These are phyloP conservation scores for Nebria ingens DNA, from an alignment of 1,140 invertebrate species.

Conservation along the genomic window DNA sequence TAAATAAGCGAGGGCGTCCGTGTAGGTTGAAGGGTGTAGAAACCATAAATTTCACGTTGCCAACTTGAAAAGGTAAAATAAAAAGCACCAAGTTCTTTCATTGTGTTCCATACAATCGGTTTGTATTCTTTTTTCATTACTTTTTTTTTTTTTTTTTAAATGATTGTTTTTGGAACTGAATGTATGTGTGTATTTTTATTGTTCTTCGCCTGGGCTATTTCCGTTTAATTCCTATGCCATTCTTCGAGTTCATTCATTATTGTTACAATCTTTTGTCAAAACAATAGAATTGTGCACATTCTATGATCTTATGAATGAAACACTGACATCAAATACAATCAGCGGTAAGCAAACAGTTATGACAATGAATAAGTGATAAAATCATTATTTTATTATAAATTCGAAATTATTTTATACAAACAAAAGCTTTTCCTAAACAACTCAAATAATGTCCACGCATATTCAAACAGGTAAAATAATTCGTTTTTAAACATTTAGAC, in stretches of 20 bases:
- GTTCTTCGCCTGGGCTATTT: too few relatives aligned
- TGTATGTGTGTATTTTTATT: too few relatives aligned
- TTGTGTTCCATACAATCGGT: background rate
- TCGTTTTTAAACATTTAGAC: too few relatives aligned
- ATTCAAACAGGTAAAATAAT: too few relatives aligned
- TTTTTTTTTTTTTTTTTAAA: background rate
- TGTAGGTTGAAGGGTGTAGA: background rate
- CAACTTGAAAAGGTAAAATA: background rate
- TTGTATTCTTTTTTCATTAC: background rate
- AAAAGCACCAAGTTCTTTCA: background rate
- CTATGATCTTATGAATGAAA: slow-evolving; percentile 3
- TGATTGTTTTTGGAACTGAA: too few relatives aligned
- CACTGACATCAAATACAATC: background rate
- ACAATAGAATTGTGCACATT: background rate
- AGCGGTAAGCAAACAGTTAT: background rate
- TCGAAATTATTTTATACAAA: too few relatives aligned
- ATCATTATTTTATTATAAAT: too few relatives aligned
- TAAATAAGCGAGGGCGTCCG: background rate
- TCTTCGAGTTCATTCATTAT: slow-evolving; percentile 1
- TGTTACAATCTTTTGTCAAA: background rate
- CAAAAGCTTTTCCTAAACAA: too few relatives aligned
- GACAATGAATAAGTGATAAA: too few relatives aligned
- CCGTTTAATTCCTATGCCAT: background rate
- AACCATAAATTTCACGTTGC: background rate
- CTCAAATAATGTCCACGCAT: too few relatives aligned